These are phyloP conservation scores for Isotomurus palustris DNA, from an alignment of 2,888 invertebrate genomes.

Conservation along the genomic window DNA sequence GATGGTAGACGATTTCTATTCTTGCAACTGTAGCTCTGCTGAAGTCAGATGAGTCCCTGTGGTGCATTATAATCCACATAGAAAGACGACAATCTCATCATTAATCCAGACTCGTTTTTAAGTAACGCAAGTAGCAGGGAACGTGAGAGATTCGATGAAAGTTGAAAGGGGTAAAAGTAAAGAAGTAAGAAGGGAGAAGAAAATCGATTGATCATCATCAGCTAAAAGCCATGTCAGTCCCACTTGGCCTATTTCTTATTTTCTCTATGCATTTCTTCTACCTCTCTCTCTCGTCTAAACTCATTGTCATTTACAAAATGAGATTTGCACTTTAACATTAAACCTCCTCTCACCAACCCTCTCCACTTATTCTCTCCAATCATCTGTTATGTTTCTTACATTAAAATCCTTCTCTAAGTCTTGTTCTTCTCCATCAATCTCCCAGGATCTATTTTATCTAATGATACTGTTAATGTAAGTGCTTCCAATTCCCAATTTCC, in stretches of 20 bases:
- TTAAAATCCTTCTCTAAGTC: too few relatives aligned
- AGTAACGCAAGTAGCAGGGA: too few relatives aligned
- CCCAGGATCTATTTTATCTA: not conserved
- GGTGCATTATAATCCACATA: too few relatives aligned
- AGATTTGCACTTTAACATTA: not conserved
- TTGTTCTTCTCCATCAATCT: not conserved
- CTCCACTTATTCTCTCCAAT: too few relatives aligned
- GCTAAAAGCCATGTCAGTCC: conserved; percentile 6
- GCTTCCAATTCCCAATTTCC: not conserved
- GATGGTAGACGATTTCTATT: too few relatives aligned
- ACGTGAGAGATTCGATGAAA: too few relatives aligned
- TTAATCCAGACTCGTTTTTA: too few relatives aligned
- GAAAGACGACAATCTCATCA: too few relatives aligned
- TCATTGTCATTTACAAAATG: conserved; percentile 8
- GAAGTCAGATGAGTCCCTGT: too few relatives aligned
- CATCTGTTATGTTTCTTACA: too few relatives aligned
- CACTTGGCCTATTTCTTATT: conserved; percentile 8
- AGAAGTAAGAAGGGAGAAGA: not conserved
- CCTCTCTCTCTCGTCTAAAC: not conserved
- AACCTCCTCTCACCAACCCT: not conserved
- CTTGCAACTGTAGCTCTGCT: too few relatives aligned
- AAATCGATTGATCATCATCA: conserved; percentile 7
- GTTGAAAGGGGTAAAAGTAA: too few relatives aligned
- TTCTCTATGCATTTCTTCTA: not conserved
- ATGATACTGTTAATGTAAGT: not conserved